These are phyloP conservation scores for Pseudomugil gertrudae DNA, from an alignment of 2,797 vertebrate species.

Conservation along the genomic window DNA sequence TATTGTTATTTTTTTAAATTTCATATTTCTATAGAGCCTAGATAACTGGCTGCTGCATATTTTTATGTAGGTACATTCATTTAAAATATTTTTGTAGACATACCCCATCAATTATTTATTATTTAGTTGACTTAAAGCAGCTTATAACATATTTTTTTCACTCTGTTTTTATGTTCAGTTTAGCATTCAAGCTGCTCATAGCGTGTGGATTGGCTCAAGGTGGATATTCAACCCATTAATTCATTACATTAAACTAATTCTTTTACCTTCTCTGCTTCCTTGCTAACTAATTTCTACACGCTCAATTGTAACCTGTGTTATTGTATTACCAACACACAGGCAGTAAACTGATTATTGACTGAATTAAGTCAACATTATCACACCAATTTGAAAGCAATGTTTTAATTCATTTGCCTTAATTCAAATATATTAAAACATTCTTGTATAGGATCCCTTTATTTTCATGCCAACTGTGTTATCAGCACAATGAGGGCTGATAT, in stretches of 20 bases:
- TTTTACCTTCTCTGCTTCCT: not conserved
- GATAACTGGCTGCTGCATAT: too few relatives aligned
- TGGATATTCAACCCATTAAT: constrained; percentile 6
- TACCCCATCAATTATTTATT: too few relatives aligned
- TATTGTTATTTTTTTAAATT: too few relatives aligned
- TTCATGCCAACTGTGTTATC: not conserved
- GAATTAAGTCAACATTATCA: not conserved
- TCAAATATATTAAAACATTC: not conserved
- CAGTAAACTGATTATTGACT: not conserved
- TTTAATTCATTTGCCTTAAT: not conserved
- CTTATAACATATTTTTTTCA: not conserved
- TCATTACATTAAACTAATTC: not conserved
- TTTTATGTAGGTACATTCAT: too few relatives aligned
- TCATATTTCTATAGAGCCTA: too few relatives aligned
- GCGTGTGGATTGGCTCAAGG: not conserved
- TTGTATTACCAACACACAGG: not conserved
- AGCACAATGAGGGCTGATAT: not conserved
- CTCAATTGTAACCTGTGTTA: constrained; percentile 7
- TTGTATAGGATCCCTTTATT: not conserved
- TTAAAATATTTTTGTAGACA: too few relatives aligned
- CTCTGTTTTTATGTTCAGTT: too few relatives aligned
- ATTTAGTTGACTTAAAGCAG: too few relatives aligned
- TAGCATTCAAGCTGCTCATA: too few relatives aligned
- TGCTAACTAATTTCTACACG: constrained; percentile 4
- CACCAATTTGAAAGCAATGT: not conserved